phyloP scores from a whole-genome alignment of 53 echinoderm and acorn worm genomes.

The Holothuria scabra region DNA sequence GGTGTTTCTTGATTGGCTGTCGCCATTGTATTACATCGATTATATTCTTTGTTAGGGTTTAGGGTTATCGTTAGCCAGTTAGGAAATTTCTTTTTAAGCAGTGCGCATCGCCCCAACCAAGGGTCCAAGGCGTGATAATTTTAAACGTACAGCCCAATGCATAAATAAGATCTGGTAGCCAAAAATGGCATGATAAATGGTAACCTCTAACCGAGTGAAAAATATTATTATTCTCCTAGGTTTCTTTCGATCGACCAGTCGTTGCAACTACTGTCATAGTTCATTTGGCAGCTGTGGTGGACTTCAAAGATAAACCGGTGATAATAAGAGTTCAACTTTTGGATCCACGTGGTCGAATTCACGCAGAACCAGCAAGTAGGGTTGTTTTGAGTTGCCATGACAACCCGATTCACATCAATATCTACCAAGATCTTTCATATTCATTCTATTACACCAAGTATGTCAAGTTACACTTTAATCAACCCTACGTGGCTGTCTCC shows the following conservation, averaged over 20 bases:
- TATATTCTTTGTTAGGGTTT: too few relatives aligned
- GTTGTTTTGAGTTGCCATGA: constrained; percentile 68
- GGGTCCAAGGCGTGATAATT: too few relatives aligned
- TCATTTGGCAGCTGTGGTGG: constrained; percentile 70
- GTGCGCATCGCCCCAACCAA: too few relatives aligned
- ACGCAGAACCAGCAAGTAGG: constrained; percentile 40
- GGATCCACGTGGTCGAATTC: constrained; percentile 57
- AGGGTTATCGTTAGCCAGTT: too few relatives aligned
- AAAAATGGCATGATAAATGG: too few relatives aligned
- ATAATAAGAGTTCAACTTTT: constrained; percentile 66
- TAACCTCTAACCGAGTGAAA: too few relatives aligned
- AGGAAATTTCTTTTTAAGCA: too few relatives aligned
- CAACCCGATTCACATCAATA: constrained; percentile 71
- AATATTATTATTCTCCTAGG: constrained; percentile 26
- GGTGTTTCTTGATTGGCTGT: too few relatives aligned
- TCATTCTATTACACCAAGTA: constrained; percentile 81
- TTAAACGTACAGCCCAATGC: too few relatives aligned
- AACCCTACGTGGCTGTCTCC: constrained; percentile 63
- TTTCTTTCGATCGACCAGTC: constrained; percentile 74
- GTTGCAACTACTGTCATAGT: constrained; percentile 82
- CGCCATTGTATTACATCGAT: too few relatives aligned
- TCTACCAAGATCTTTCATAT: constrained; percentile 77
- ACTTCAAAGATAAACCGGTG: constrained; percentile 38
- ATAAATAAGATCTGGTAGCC: too few relatives aligned
- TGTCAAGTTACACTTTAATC: constrained; percentile 61